Conservation (phyloP, 1,140 invertebrate species). For the Odontomachus brunneus region DNA sequence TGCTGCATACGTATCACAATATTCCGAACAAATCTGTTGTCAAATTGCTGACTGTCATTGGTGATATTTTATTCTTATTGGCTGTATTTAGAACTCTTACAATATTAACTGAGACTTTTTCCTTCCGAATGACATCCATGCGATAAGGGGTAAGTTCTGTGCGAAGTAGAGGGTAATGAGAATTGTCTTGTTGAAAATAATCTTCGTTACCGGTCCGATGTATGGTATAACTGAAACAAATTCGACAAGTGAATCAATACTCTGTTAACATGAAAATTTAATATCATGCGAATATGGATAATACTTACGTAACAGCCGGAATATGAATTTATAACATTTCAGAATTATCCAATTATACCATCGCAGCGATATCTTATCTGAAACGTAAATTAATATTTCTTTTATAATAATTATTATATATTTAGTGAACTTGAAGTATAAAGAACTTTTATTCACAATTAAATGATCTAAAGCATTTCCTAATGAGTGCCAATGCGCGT, state of each 20-base stretch:
- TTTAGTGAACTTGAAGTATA: no score
- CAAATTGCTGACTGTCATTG: no score
- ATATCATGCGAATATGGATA: not conserved
- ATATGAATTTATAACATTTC: not conserved
- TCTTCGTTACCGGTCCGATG: constrained; percentile 55
- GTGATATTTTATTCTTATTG: no score
- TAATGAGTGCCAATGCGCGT: no score
- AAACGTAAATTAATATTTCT: not conserved
- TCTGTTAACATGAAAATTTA: not conserved
- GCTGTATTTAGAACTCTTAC: constrained; percentile 35
- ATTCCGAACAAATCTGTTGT: no score
- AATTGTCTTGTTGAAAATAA: not conserved
- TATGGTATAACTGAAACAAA: constrained; percentile 67
- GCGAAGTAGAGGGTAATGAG: constrained; percentile 40
- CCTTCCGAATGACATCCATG: constrained; percentile 63
- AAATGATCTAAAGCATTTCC: no score
- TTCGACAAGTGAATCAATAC: no score
- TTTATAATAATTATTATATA: no score
- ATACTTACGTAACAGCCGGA: constrained; percentile 54
- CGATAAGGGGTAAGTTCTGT: constrained; percentile 35
- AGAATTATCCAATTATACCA: constrained; percentile 46
- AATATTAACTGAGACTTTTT: not conserved
- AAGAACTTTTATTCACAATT: no score
- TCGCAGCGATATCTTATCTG: constrained; percentile 31
- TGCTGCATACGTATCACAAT: no score